Evolutionary conservation across 2,797 vertebrate genomes (phyloP), one percentile per base, ranked within the genome.

Genomic region (Leptoclinus maculatus): DNA sequence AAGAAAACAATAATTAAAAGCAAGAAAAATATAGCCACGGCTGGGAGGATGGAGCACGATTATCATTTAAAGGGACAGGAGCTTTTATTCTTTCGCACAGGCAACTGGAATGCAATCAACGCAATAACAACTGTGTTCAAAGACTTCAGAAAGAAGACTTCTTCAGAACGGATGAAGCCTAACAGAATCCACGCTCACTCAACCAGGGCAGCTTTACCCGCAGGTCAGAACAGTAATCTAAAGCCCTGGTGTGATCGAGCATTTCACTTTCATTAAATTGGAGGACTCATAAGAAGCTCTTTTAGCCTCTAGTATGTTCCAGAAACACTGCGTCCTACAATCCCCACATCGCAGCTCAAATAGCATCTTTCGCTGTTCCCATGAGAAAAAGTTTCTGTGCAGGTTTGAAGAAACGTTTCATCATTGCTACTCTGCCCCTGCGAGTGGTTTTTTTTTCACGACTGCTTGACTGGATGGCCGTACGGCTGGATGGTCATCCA

Each of bases 401-500:
- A 51, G 23, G 43, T 29, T 62, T 65, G 13, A 75, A 63, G 45
- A 80, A 58, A 49, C 19, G 70, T 73, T 83, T 84, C 79, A 76
- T 79, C 59, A 59, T 34, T 8, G 54, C 54, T 29, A 1, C 54
- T 79, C 74, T 66, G 64, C 72, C 78, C 38, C 38, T 67, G 43
- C 60, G 66, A 85, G 83, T 84, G 79, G 3, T 83, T 82, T 79
- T 84, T 77, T 82, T 78, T 77, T 71, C 80, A 63, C 63, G 77
- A 17, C 77, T 67, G 34, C 79, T 71, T 49, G 53, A 71, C 74
- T 77, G 63, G 62, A 78, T 29, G 43, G 51, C 29, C 32, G 36
- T 39, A 71, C 11, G 19, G 54, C 12, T 66, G 67, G 74, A 76
- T 60, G 67, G 76, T 71, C 83, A 62, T 70, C 66, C 62, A 89